Evolutionary conservation across 1,140 invertebrate genomes (phyloP), one percentile per base, ranked within the genome.

Genomic region (Pseudomyrmex flavicornis): DNA sequence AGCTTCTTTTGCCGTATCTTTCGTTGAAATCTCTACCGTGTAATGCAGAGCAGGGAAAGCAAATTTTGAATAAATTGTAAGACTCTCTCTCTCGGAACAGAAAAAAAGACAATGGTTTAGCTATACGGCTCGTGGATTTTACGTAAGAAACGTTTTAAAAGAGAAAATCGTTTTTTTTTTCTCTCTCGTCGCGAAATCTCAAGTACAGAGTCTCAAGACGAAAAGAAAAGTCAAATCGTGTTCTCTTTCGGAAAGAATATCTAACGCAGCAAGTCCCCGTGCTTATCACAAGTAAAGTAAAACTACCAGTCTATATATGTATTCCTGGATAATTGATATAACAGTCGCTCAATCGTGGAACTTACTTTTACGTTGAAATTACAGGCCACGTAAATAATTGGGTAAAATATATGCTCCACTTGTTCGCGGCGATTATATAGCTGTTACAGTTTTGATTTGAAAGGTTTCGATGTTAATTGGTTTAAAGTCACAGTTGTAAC

Each of bases 301-400:
- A 46, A 70, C 46, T 48, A 35, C 8, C 15, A 17, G 5, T 26
- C 26, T 3, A 22, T 35, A 69, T 12, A 61, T 20, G 22, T 79
- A 58, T 79, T 46, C 48, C 52, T 26, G 15, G 35, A 44, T 48
- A 70, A 70, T 13, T 79, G 76, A 48, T 26, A 48, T 80, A 59
- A 50, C 5, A 35, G 35, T 5, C 35, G 35, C 35, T 61, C 17
- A 69, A 80, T 80, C 15, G 26, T 10, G 26, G 65, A 59, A 59
- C 59, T 65, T 76, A 65, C 35, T 79, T 79, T n/a, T 7, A 58
- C n/a, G 44, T 48, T 70, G 10, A 59, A 70, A 79, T 79, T 70
- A 9, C 44, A 70, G 35, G 1, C 15, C 15, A 20, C 46, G 15
- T 62, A 80, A 50, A 35, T 80, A 69, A 80, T 50, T 79, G 20